Base-by-base conservation (phyloP, 1,140 invertebrate species). In the Leptinotarsa undecemlineata region DNA sequence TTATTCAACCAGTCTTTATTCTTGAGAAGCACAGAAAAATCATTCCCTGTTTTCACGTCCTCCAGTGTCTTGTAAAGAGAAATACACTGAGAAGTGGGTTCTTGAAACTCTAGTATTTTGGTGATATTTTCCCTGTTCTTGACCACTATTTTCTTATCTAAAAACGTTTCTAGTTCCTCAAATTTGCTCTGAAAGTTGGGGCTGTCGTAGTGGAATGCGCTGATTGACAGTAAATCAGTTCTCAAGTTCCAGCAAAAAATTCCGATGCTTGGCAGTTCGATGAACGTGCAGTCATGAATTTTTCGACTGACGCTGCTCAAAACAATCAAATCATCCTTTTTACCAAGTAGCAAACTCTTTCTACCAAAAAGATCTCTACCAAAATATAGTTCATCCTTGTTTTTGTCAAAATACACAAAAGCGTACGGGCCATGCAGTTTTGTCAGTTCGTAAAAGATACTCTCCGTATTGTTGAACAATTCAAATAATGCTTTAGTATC, bases 281-380 rank as follows among this genome's bases (percentile, higher is more conserved):
- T 82, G 26, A 89, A 85, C 77, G 87, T 84, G 79, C 80, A 80
- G 76, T 88, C 82, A 20, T 88, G 83, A 80, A 85, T 83, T 84
- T 87, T 89, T 81, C 86, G 87, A 64, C 88, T 88, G 70, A 91
- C 90, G 83, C 90, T 92, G 76, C 88, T 88, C 47, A 92, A 81
- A 47, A 90, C 81, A 62, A 91, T 79, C 33, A 83, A 79, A 61
- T 85, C 76, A 13, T 85, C 75, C 78, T 86, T 83, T 76, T 88
- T 84, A 82, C 90, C 89, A 81, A 94, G 88, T 19, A 97, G 85
- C 51, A 97, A 87, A 86, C 94, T 95, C 76, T 94, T 91, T 78
- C 96, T 88, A 26, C 96, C 96, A 85, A 96, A 91, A 76, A 88
- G 87, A 87, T 98, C 96, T 84, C 96, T 88, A 8, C 91, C 92